A percentile compares a stretch with the other conserved stretches of the same genome.
Evolutionary conservation across 2,888 invertebrate genomes (phyloP).

Genomic region (Eretmocerus hayati): DNA sequence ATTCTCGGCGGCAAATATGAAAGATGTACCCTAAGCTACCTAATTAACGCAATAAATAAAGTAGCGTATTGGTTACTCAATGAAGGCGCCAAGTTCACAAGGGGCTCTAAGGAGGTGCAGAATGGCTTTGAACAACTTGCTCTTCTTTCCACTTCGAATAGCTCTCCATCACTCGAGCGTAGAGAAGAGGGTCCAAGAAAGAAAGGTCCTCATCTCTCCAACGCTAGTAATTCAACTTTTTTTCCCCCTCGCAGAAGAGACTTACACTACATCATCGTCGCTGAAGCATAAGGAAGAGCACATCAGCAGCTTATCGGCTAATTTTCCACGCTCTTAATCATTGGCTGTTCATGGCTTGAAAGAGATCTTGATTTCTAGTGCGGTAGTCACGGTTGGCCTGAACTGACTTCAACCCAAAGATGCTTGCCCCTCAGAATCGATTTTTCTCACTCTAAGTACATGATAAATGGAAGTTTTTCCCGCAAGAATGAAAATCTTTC

Average conservation of each 20-base stretch:
- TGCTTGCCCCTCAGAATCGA: too few relatives aligned
- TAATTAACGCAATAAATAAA: conserved; percentile 22
- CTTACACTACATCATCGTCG: too few relatives aligned
- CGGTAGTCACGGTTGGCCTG: too few relatives aligned
- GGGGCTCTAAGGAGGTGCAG: neutral
- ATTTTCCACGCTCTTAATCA: conserved; percentile 36
- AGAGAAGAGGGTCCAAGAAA: conserved; percentile 1
- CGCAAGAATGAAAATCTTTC: too few relatives aligned
- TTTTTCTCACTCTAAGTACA: too few relatives aligned
- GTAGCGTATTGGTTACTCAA: neutral
- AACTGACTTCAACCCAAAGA: too few relatives aligned
- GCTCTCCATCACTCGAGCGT: neutral
- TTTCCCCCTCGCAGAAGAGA: conserved; percentile 1
- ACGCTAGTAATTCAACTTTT: conserved; percentile 22
- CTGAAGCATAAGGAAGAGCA: too few relatives aligned
- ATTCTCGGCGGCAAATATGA: too few relatives aligned
- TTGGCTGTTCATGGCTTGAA: conserved; percentile 43
- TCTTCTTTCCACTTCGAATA: conserved; percentile 10
- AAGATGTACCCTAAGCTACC: too few relatives aligned
- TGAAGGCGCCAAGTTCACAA: conserved; percentile 17
- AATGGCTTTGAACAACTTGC: conserved; percentile 9
- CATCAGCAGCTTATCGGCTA: too few relatives aligned
- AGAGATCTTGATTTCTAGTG: conserved; percentile 45
- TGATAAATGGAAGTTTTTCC: too few relatives aligned
- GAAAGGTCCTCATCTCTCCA: conserved; percentile 8